Base-by-base conservation (phyloP, 2,888 invertebrate species). In the Macaria liturata region DNA sequence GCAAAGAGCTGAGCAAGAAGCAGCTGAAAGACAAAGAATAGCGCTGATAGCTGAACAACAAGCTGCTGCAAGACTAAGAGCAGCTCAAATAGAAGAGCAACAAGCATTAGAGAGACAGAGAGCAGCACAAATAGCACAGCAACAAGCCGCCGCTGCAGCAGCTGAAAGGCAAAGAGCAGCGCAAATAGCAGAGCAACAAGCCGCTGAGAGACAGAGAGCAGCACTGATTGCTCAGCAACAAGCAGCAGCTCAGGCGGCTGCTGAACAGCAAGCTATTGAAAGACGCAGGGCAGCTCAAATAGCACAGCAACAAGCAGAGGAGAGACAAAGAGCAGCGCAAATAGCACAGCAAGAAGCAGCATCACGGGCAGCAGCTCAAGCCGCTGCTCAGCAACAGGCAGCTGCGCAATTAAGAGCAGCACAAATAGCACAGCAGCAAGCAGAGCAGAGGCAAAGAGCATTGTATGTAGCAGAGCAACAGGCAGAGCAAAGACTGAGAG, bases 241-340 rank as follows among this genome's bases (percentile, higher is more conserved):
- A 45, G 44, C 44, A 6, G 44, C 20, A 30, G 44, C 44, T 30
- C 20, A 8, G 44, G 30, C 20, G 30, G 5, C 30, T 6, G 30
- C 44, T 20, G 4, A 30, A 4, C 30, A 45, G 4, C 44, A 45
- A 30, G 44, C 44, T 30, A 9, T 7, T 6, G n/a, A 9, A 20
- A 44, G 44, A 7, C 44, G 20, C 9, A 44, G 44, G 20, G 44
- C 44, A 44, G 20, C 44, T 4, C 30, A 20, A 20, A 5, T 44
- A 44, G 44, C 44, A 9, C 20, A 44, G n/a, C 44, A 42, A n/a
- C 42, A 44, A 44, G 44, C 44, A 0, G 47, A 6, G 6, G 9
- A 4, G 20, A 47, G 47, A 37, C 37, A 47, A 20, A 37, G 48
- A 32, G 49, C 49, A 5, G 49, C 20, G 7, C 49, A 49, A 40